These are phyloP conservation scores for Cantharis rustica DNA, from an alignment of 2,888 invertebrate species.

Conservation along the genomic window DNA sequence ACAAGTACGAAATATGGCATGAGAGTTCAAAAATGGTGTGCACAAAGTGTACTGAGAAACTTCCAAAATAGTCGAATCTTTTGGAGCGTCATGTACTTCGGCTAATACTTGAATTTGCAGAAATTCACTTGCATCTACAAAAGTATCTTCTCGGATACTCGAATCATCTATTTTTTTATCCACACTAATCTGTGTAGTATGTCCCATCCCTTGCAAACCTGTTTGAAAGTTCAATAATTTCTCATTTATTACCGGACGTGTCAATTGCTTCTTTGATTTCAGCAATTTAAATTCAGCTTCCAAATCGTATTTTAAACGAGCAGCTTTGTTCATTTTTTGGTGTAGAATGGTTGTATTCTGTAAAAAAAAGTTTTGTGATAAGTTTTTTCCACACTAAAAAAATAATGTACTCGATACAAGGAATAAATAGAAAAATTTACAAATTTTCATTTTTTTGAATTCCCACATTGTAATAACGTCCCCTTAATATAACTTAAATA, in stretches of 20 bases:
- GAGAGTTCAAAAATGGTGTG: background rate
- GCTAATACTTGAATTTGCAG: background rate
- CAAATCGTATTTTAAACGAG: constrained; percentile 46
- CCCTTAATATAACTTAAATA: too few species aligned
- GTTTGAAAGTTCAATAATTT: constrained; percentile 25
- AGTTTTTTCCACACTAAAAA: too few species aligned
- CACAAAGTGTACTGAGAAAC: background rate
- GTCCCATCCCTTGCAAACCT: constrained; percentile 4
- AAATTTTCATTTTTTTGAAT: too few species aligned
- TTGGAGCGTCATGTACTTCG: background rate
- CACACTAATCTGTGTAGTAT: background rate
- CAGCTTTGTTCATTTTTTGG: constrained; percentile 31
- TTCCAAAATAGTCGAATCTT: background rate
- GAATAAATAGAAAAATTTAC: too few species aligned
- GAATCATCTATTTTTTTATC: background rate
- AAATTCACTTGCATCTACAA: background rate
- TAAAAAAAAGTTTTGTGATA: background rate
- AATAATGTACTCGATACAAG: too few species aligned
- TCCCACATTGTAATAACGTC: too few species aligned
- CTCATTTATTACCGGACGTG: constrained; percentile 37
- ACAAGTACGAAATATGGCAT: background rate
- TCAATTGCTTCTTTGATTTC: constrained; percentile 40
- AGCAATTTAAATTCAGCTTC: constrained; percentile 46
- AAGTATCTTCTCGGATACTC: background rate
- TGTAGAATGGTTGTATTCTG: constrained; percentile 15